Evolutionary conservation across 2,888 invertebrate genomes (phyloP).

Genomic region (Monochamus alternatus): DNA sequence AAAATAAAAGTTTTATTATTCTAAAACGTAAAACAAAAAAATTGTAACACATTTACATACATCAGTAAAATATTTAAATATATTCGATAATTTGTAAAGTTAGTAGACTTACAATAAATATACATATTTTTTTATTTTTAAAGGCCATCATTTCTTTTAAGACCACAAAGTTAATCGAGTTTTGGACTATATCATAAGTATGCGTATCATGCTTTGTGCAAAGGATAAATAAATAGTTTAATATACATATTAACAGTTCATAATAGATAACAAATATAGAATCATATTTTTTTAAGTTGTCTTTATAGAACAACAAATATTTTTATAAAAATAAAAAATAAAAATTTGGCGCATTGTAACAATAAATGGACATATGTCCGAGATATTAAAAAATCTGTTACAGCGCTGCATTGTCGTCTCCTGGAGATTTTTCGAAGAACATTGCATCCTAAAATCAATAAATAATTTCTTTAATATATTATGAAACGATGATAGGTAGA

Average conservation of each 20-base stretch:
- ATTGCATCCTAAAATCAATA: constrained; percentile 56
- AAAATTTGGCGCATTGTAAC: neutral
- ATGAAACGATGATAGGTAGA: no score
- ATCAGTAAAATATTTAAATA: neutral
- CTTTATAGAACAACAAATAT: neutral
- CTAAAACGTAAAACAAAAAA: neutral
- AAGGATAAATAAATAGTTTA: constrained; percentile 6
- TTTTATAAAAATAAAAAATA: constrained; percentile 28
- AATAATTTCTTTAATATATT: no score
- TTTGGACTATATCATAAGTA: constrained; percentile 8
- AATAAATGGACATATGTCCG: neutral
- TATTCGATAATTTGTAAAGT: constrained; percentile 13
- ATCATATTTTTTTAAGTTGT: neutral
- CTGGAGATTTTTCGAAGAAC: constrained; percentile 58
- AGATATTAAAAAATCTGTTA: constrained; percentile 13
- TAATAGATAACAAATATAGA: neutral
- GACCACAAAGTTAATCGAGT: constrained; percentile 6
- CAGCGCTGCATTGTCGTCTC: constrained; percentile 27
- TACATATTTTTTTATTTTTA: constrained; percentile 3
- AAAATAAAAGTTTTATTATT: constrained; percentile 21
- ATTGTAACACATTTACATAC: constrained; percentile 16
- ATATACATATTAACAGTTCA: constrained; percentile 2
- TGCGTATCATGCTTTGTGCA: constrained; percentile 28
- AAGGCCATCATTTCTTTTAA: constrained; percentile 23
- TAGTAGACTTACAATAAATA: constrained; percentile 18